These are phyloP conservation scores for Aurelia aurita DNA, from an alignment of 30 jellyfish, hydroid and myxozoan genomes.

Conservation along the genomic window DNA sequence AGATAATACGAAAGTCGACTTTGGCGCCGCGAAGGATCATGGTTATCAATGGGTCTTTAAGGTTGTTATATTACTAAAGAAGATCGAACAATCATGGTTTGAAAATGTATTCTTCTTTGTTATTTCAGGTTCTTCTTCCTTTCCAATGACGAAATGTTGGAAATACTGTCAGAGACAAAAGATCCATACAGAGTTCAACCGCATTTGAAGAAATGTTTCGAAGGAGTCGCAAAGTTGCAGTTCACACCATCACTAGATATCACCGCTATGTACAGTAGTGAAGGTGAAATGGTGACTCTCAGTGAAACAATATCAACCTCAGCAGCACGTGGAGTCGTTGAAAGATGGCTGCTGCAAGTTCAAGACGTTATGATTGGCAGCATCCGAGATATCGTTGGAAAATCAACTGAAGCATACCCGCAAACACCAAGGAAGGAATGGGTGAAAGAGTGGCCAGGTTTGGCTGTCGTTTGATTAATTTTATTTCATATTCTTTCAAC, in stretches of 20 bases:
- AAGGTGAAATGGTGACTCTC: conserved; percentile 91
- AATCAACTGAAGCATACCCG: conserved; percentile 95
- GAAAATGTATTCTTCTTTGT: not conserved
- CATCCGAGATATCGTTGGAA: conserved; percentile 90
- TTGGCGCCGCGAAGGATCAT: no score
- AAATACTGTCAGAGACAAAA: conserved; percentile 92
- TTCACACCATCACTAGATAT: conserved; percentile 92
- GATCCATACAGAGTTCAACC: conserved; percentile 99
- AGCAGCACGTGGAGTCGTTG: conserved; percentile 98
- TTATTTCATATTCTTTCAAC: no score
- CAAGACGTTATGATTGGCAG: conserved; percentile 95
- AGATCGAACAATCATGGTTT: no score
- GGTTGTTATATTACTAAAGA: no score
- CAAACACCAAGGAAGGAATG: conserved; percentile 93
- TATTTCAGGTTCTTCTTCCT: conserved; percentile 90
- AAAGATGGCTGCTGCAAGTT: conserved; percentile 97
- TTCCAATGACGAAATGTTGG: conserved; percentile 97
- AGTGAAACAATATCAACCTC: conserved; percentile 96
- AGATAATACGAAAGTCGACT: no score
- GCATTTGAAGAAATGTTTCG: conserved; percentile 97
- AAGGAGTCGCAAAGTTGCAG: conserved; percentile 97
- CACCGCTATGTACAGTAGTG: conserved; percentile 96
- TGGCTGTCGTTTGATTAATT: no score
- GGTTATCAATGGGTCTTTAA: no score
- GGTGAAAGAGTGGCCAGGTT: conserved; percentile 98